Evolutionary conservation across 2,113 vertebrate genomes (phyloP), one percentile per base, ranked within the genome.

Genomic region (Mastomys natalensis): DNA sequence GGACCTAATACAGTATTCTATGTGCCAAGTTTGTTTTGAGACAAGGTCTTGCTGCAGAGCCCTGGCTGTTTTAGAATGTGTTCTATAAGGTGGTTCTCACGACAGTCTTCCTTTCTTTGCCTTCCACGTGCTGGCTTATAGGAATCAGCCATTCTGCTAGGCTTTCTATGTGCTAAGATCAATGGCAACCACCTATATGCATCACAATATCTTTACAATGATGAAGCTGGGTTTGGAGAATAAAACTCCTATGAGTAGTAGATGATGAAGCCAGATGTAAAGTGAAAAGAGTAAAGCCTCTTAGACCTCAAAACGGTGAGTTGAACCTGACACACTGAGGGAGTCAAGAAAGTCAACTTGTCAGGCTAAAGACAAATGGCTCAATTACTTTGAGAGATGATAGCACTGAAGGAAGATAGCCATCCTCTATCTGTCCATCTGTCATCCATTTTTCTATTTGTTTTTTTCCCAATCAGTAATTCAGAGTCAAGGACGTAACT

Each of bases 311-410:
- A 40, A 43, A 62, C 76, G 93, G 89, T 92, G 51, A 53, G 86
- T 12, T 68, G 29, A 34, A 51, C 84, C 34, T 64, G 76, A 73
- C 37, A 87, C 68, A 77, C 29, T 40, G 72, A 40, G 55, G 10
- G 68, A 89, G 26, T 76, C 40, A 43, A 70, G 17, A 43, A 45
- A 80, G 66, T 87, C 89, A 85, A 80, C 26, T 93, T 95, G n/a
- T 88, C 85, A 89, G 89, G 58, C 82, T 40, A 89, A 89, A 74
- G 62, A 62, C 17, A 82, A 81, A 60, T 93, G 37, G 62, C 64
- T 53, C 74, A 55, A 81, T 89, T 90, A 74, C 62, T 68, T 77
- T 90, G 80, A 95, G 58, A 91, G 5, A 55, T 29, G 3, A 3
- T 77, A 78, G 84, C 60, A 58, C 80, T 53, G 19, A 95, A 82